Evolutionary conservation across 2,797 vertebrate species (phyloP).

Genomic region (Parauchenoglanis ngamensis): DNA sequence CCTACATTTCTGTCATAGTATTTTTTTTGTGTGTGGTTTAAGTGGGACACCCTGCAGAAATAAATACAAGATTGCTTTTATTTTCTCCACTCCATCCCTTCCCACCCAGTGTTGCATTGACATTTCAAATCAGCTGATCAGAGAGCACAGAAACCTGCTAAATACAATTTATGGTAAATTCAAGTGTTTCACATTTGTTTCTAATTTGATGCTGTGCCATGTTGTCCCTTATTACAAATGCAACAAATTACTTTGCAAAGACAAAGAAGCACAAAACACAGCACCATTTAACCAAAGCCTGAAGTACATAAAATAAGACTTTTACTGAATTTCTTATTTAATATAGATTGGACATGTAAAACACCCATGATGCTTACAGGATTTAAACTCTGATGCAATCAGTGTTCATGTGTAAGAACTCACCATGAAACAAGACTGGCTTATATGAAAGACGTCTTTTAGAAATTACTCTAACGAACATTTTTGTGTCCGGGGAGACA

Average conservation of each 20-base stretch:
- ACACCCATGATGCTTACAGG: constrained; percentile 69
- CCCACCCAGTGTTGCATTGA: neutral
- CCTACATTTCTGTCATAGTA: constrained; percentile 39
- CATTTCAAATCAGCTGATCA: neutral
- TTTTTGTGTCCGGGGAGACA: constrained; percentile 65
- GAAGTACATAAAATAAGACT: constrained; percentile 71
- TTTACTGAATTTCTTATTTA: constrained; percentile 47
- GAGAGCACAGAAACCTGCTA: neutral
- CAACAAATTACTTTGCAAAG: neutral
- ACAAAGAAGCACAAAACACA: neutral
- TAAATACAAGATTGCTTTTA: constrained; percentile 20
- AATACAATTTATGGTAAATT: neutral
- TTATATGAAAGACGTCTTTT: constrained; percentile 59
- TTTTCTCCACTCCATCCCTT: neutral
- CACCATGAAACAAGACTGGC: constrained; percentile 33
- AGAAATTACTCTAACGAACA: constrained; percentile 22
- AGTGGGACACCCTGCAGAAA: constrained; percentile 35
- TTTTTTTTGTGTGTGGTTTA: constrained; percentile 8
- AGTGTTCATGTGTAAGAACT: constrained; percentile 66
- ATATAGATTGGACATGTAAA: neutral
- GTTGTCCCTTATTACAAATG: neutral
- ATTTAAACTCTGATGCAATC: constrained; percentile 73
- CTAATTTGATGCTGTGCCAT: neutral
- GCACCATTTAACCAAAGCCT: constrained; percentile 59
- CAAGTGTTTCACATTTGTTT: neutral